Base-by-base conservation (phyloP, 2,113 vertebrate species). In the Hippoglossus stenolepis region DNA sequence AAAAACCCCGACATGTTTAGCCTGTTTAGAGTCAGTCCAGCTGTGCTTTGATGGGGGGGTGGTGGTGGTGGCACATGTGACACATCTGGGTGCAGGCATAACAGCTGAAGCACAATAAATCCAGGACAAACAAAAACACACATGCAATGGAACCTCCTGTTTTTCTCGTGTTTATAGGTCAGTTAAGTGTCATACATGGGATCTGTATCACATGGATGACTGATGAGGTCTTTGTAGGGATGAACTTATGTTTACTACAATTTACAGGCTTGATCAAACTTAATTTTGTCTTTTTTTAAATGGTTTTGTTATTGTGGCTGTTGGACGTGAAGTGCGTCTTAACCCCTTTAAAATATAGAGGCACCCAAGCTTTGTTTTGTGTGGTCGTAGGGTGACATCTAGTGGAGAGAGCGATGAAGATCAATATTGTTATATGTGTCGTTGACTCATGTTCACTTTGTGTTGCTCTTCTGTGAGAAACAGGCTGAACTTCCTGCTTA, bases 301-400 rank as follows among this genome's bases (percentile, higher is more conserved):
- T 5, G 3, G 1, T 15, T 35, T 24, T 15, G 5, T 70, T 3
- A 14, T 38, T 28, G 20, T 8, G 45, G 23, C 28, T 2, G 4
- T 35, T 61, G 58, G 2, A 35, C 53, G 13, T 59, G 0, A 80
- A 73, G 20, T n/a, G 4, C 54, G 28, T 40, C 57, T 51, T 31
- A 20, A 67, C 26, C 69, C 57, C 31, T 60, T 31, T 35, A 38
- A 68, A 70, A 71, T 45, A 13, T 24, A 3, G 12, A 78, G 56
- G 73, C 71, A 38, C 28, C 15, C 14, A 10, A 2, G 35, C 20
- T 68, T 60, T 73, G 12, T n/a, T 82, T 91, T 92, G 26, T 20
- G 49, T 69, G 86, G 75, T 83, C 82, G 77, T 11, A 63, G 71
- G 61, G 60, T 77, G 89, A 91, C 92, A 91, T 88, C 91, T 92